These are phyloP conservation scores for Mayetiola destructor DNA, from an alignment of 2,888 invertebrate genomes.

Conservation along the genomic window DNA sequence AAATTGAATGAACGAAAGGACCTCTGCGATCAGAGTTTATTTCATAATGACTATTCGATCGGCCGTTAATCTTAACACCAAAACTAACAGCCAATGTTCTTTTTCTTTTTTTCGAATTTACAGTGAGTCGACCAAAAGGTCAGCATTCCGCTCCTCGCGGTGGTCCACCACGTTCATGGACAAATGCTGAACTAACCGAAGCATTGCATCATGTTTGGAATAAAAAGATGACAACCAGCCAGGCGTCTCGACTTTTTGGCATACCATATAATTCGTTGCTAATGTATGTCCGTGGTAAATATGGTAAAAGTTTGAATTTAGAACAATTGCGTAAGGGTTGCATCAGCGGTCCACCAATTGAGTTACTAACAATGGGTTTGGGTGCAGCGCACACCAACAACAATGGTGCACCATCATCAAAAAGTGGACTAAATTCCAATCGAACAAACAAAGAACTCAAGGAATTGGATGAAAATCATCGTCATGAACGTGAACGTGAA, in stretches of 20 bases:
- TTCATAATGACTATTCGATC: too few relatives aligned
- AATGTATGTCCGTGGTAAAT: constrained; percentile 86
- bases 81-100: background rate
- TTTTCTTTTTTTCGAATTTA: constrained; percentile 14
- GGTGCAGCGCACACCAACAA: constrained; percentile 21
- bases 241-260: constrained; percentile 78
- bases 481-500: constrained; percentile 22
- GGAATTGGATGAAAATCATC: constrained; percentile 26
- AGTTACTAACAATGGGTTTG: constrained; percentile 49
- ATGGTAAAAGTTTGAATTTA: constrained; percentile 80
- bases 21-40: too few relatives aligned
- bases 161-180: constrained; percentile 84
- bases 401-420: constrained; percentile 19
- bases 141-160: constrained; percentile 84
- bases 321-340: constrained; percentile 80
- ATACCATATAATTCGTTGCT: constrained; percentile 85
- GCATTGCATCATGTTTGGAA: constrained; percentile 90
- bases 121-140: constrained; percentile 72
- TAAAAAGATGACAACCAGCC: constrained; percentile 87
- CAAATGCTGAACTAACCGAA: constrained; percentile 78
- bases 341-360: constrained; percentile 61
- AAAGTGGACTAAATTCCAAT: constrained; percentile 30
- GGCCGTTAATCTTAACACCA: background rate
- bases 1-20: too few relatives aligned
- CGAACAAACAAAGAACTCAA: constrained; percentile 27